phyloP scores from a whole-genome alignment of 2,888 invertebrate species.

The Pristionchus maxplancki region DNA sequence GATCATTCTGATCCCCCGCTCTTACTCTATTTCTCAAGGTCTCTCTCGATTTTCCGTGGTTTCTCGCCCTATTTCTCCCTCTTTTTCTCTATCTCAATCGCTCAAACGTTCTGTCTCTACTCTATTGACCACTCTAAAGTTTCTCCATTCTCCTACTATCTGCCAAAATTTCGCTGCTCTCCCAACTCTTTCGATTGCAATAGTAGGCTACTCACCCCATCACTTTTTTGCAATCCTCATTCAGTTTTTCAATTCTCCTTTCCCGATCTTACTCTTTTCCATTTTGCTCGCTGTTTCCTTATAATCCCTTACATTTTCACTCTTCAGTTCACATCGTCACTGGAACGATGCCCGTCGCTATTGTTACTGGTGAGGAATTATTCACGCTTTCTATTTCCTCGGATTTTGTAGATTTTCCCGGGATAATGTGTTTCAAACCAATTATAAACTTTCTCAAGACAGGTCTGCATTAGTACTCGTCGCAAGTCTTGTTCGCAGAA shows the following conservation, averaged over 20 bases:
- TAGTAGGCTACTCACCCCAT: too few relatives aligned
- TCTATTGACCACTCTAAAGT: background rate
- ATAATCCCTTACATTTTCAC: conserved; percentile 12
- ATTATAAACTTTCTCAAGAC: too few relatives aligned
- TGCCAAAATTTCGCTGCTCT: background rate
- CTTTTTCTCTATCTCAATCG: background rate
- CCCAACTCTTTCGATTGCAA: background rate
- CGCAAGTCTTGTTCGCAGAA: too few relatives aligned
- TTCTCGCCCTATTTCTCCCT: background rate
- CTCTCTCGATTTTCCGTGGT: background rate
- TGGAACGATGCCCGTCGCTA: conserved; percentile 59
- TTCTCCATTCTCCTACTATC: background rate
- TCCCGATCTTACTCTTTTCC: too few relatives aligned
- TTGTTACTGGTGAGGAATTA: conserved; percentile 56
- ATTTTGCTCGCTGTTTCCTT: too few relatives aligned
- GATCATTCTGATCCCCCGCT: background rate
- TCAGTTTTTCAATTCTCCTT: too few relatives aligned
- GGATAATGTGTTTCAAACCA: too few relatives aligned
- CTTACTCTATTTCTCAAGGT: background rate
- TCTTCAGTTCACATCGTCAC: background rate
- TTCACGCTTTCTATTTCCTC: background rate
- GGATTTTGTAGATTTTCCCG: background rate
- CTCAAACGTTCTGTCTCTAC: background rate
- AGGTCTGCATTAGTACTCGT: too few relatives aligned
- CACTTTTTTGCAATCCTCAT: too few relatives aligned